Conservation (phyloP, 1,140 invertebrate genomes). For the Anastrepha ludens region DNA sequence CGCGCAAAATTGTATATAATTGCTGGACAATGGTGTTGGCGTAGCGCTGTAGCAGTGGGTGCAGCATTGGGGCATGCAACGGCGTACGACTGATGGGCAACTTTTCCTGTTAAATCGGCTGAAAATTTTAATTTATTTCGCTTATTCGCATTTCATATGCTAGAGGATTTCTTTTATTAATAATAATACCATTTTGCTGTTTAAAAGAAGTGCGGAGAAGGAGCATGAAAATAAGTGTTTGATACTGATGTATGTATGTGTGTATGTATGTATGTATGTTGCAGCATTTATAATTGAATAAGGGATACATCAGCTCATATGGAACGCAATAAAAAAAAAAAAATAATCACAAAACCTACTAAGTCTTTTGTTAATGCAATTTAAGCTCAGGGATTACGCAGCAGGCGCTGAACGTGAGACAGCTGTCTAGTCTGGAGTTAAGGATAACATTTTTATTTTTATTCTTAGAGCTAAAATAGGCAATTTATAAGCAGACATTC, state of each 20-base stretch:
- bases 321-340: too few species aligned
- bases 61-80: neutral
- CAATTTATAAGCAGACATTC: too few species aligned
- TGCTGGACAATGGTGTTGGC: constrained; percentile 24
- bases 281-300: too few species aligned
- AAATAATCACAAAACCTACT: too few species aligned
- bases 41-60: neutral
- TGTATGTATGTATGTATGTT: too few species aligned
- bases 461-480: too few species aligned
- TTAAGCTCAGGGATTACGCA: too few species aligned
- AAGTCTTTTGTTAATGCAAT: too few species aligned
- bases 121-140: constrained; percentile 50
- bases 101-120: constrained; percentile 49
- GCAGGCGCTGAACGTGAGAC: too few species aligned
- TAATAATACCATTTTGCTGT: neutral
- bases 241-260: neutral
- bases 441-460: too few species aligned
- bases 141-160: constrained; percentile 31
- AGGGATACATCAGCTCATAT: too few species aligned
- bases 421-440: too few species aligned
- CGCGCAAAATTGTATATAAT: constrained; percentile 49
- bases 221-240: neutral
- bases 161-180: constrained; percentile 21
- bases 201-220: neutral
- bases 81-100: constrained; percentile 10